Conservation (phyloP, 2,797 vertebrate genomes). For the Capromys pilorides region DNA sequence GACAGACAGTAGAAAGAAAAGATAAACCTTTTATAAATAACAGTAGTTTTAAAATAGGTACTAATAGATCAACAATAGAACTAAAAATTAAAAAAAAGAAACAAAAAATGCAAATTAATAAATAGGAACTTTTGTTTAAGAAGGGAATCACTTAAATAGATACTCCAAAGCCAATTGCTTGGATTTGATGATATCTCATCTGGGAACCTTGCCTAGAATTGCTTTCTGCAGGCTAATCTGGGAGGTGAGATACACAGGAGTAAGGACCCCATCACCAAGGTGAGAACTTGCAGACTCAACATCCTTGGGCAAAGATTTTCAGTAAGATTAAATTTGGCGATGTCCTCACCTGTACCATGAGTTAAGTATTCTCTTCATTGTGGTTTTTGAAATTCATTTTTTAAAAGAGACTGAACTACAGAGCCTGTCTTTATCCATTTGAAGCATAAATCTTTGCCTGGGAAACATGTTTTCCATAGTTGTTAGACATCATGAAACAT, state of each 20-base stretch:
- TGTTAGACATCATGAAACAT: neutral
- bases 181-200: neutral
- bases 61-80: neutral
- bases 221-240: neutral
- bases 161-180: neutral
- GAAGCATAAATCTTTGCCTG: neutral
- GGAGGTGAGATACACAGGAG: neutral
- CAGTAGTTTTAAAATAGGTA: conserved; percentile 19
- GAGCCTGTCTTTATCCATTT: neutral
- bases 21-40: neutral
- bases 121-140: neutral
- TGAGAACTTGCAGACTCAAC: neutral
- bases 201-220: neutral
- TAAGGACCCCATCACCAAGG: neutral
- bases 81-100: neutral
- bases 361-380: neutral
- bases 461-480: neutral
- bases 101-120: conserved; percentile 14
- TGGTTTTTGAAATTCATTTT: neutral
- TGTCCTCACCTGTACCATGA: conserved; percentile 9
- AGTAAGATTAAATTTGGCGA: conserved; percentile 11
- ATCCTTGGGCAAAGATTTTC: neutral
- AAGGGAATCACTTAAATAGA: neutral
- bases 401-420: conserved; percentile 7
- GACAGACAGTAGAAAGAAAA: neutral